Conservation (phyloP, 2,113 vertebrate genomes). For the Steatornis caripensis region DNA sequence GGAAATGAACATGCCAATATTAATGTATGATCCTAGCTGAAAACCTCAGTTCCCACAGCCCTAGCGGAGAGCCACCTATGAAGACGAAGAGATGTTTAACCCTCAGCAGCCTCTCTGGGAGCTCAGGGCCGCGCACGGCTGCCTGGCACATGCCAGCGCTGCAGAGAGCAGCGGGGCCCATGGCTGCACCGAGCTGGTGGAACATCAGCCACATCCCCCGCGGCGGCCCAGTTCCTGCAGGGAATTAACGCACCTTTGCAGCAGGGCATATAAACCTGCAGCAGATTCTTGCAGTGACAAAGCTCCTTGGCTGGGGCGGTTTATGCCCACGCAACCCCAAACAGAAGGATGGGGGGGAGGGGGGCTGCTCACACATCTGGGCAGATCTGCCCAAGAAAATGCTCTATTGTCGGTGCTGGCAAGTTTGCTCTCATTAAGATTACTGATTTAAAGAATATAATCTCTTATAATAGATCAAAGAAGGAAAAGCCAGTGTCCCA, state of each 20-base stretch:
- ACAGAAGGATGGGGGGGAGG: neutral
- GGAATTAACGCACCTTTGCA: neutral
- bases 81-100: neutral
- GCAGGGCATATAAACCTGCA: neutral
- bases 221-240: neutral
- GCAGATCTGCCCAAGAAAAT: neutral
- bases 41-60: neutral
- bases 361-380: neutral
- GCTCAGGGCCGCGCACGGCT: rapidly evolving
- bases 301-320: neutral
- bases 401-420: neutral
- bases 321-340: neutral
- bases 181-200: neutral
- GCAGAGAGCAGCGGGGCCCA: neutral
- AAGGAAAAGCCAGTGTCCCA: neutral
- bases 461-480: neutral
- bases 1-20: neutral
- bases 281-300: neutral
- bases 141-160: neutral
- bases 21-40: neutral
- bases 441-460: neutral
- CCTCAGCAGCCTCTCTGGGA: neutral
- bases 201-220: neutral
- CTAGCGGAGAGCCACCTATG: neutral
- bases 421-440: neutral